Base-by-base conservation (phyloP, 1,140 invertebrate genomes). In the Brachionus sp. region DNA sequence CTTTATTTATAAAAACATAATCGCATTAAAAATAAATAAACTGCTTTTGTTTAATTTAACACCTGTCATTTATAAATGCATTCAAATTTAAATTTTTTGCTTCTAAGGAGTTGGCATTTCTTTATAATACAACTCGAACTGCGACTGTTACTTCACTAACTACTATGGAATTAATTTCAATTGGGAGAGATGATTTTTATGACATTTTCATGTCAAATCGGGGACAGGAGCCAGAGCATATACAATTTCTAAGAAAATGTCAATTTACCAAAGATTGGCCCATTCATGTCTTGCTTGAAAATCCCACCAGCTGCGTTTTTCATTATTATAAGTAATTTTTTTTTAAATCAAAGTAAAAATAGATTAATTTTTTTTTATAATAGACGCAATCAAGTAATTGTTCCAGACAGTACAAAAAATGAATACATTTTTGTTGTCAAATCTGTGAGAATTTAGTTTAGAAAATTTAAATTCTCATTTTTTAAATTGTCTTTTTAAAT, bases 141-240 rank as follows among this genome's bases (percentile, higher is more conserved):
- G 88, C 88, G 13, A 89, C 88, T 0, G 88, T 89, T 2, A 86
- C 88, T 0, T 88, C 86, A 68, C 86, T 88, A 33, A 86, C 86
- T 70, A 86, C 84, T 6, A 86, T 88, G 23, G 86, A 88, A 84
- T 83, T 89, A 16, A 85, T 89, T 75, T 86, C 87, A 66, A 87
- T 89, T 25, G 88, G 87, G n/a, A 77, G 88, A 44, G 85, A 86
- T 5, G 88, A 88, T 83, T 89, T 89, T 86, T 87, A 87, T 77
- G 86, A 88, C 75, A 89, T 89, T 39, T 89, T 89, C 70, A 88
- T 89, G 77, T 80, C 77, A 4, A 80, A 80, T 44, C 33, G 62
- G 9, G 77, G 77, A 2, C 50, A 80, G 16, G 77, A 80, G 23
- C 77, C 77, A 13, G 77, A 80, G 77, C 77, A 80, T 53, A 66